Conservation (phyloP, 2,888 invertebrate species). For the Drosophila nr. fundita region DNA sequence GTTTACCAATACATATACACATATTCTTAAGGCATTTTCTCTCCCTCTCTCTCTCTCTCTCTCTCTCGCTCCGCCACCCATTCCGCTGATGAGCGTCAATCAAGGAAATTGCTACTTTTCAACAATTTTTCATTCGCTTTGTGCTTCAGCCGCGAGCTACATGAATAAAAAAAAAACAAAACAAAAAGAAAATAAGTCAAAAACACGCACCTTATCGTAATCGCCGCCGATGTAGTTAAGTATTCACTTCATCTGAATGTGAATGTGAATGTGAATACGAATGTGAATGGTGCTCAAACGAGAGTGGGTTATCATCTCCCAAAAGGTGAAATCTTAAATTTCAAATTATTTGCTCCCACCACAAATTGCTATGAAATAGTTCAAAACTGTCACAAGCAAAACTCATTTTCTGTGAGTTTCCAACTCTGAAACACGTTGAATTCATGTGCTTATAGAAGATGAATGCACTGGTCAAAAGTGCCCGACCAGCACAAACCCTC, state of each 20-base stretch:
- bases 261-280: background rate
- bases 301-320: background rate
- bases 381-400: background rate
- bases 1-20: constrained; percentile 10
- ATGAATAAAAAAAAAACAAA: constrained; percentile 8
- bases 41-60: background rate
- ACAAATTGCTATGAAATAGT: background rate
- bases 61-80: constrained; percentile 2
- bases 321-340: background rate
- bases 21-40: constrained; percentile 16
- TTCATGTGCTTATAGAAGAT: background rate
- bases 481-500: background rate
- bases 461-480: background rate
- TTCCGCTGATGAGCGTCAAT: constrained; percentile 74
- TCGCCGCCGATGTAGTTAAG: constrained; percentile 19
- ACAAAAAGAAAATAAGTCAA: constrained; percentile 25
- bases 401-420: background rate
- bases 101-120: constrained; percentile 78
- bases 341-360: background rate
- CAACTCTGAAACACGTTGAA: background rate
- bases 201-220: constrained; percentile 28
- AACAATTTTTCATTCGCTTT: constrained; percentile 74
- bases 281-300: background rate
- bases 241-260: constrained; percentile 23
- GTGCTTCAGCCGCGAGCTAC: constrained; percentile 49